Conservation (phyloP, 1,140 invertebrate genomes). For the Oryctes rhinoceros region DNA sequence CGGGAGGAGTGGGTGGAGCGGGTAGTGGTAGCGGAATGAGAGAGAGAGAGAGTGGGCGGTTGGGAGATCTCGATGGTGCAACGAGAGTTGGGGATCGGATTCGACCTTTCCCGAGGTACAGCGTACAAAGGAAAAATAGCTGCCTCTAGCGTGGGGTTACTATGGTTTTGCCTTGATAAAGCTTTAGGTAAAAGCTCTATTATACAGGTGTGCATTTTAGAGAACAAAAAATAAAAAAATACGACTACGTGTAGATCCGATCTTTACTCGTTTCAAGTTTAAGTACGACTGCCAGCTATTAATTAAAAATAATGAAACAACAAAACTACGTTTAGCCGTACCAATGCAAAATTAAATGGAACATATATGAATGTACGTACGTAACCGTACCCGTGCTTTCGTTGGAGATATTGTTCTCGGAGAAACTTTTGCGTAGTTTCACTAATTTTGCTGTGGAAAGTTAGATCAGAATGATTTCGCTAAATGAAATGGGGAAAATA, state of each 20-base stretch:
- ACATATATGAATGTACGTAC: not conserved
- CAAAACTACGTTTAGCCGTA: not conserved
- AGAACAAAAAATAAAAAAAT: slow-evolving; percentile 23
- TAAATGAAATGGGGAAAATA: too few species aligned
- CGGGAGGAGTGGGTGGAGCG: slow-evolving; percentile 46
- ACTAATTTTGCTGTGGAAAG: not conserved
- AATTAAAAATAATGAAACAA: slow-evolving; percentile 34
- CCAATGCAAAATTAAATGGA: not conserved
- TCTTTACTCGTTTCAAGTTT: slow-evolving; percentile 30
- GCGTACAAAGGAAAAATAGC: slow-evolving; percentile 50
- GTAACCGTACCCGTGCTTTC: not conserved
- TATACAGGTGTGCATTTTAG: slow-evolving; percentile 41
- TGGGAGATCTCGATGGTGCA: slow-evolving; percentile 45
- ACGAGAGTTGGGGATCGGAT: slow-evolving; percentile 45
- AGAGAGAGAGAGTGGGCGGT: slow-evolving; percentile 39
- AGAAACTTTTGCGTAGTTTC: not conserved
- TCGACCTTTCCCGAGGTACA: slow-evolving; percentile 46
- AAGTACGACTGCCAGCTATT: slow-evolving; percentile 10
- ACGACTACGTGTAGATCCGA: slow-evolving; percentile 13
- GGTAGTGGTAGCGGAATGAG: slow-evolving; percentile 37
- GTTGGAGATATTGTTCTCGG: not conserved
- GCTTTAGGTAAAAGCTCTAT: slow-evolving; percentile 43
- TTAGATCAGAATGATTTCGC: too few species aligned
- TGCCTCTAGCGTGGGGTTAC: slow-evolving; percentile 47
- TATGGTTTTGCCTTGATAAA: slow-evolving; percentile 48